A percentile compares a stretch with the other conserved stretches of the same genome.
Evolutionary conservation across 2,797 vertebrate genomes (phyloP).

Genomic region (Pangasius krempfi): DNA sequence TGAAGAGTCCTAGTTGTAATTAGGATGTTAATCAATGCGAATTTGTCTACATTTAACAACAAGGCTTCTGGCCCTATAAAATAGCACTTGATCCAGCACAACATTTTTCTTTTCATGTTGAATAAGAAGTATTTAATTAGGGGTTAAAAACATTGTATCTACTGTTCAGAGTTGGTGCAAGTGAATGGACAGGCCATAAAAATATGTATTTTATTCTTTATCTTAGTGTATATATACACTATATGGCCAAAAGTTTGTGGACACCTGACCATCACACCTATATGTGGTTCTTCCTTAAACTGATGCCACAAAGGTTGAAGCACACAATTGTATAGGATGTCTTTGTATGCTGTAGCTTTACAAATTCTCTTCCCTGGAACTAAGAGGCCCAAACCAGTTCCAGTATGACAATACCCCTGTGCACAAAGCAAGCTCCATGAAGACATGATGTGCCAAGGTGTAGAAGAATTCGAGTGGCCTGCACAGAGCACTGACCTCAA

Average conservation of each 20-base stretch:
- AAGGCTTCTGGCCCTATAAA: background rate
- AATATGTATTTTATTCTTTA: background rate
- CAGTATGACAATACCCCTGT: background rate
- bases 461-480: background rate
- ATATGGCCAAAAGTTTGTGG: background rate
- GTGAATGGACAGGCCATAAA: background rate
- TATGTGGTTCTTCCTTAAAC: background rate
- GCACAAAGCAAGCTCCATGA: background rate
- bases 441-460: background rate
- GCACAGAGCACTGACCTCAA: background rate
- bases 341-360: background rate
- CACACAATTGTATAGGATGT: background rate
- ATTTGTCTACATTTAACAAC: background rate
- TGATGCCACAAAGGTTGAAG: background rate
- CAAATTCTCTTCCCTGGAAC: background rate
- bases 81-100: background rate
- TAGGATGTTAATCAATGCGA: background rate
- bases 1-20: background rate
- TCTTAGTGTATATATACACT: background rate
- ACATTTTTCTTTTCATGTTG: background rate
- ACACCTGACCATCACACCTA: background rate
- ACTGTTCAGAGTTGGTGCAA: background rate
- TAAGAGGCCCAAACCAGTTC: background rate
- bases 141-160: background rate
- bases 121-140: background rate